Base-by-base conservation (phyloP, 2,797 vertebrate genomes). In the Onychomys leucogaster region DNA sequence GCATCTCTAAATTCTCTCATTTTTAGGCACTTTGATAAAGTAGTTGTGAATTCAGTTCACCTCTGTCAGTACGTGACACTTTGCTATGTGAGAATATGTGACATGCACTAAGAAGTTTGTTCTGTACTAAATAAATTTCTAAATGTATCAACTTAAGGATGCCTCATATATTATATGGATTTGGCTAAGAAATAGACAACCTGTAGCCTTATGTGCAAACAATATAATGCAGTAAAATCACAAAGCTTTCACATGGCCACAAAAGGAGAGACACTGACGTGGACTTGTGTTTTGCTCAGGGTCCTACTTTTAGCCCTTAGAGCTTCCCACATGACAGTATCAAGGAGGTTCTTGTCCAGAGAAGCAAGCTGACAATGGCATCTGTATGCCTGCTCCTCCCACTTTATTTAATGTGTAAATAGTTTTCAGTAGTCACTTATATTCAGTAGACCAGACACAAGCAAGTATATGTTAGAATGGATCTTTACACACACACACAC, bases 291-390 rank as follows among this genome's bases (percentile, higher is more conserved):
- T 63, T 73, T 59, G 23, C 49, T 81, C 46, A 5, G 10, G 19
- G 34, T 19, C 23, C 16, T 10, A 25, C 13, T 49, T 6, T 55
- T 8, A 7, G 55, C 34, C 41, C 37, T 43, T 16, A 0, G 1
- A 5, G 14, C 1, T 37, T 27, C 29, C 57, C 52, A 3, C 1
- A 14, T 61, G 25, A 10, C 23, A 25, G 0, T 3, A 4, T 25
- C 16, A 5, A 10, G 11, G 10, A 13, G 6, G 37, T 7, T n/a
- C 21, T 65, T 34, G 65, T 81, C 57, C 57, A 63, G 21, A 93
- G 5, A 13, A 49, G 19, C 71, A 16, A 11, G 5, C 8, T 21
- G 2, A 10, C 10, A 7, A 2, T 14, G n/a, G 23, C 21, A 25
- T 55, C 55, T 41, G 19, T 37, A 7, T 49, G 77, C 37, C 49